A percentile compares a stretch with the other conserved stretches of the same genome.
phyloP scores from a whole-genome alignment of 92 coral and sea anemone genomes.

The Umimayanthus chanpuru region DNA sequence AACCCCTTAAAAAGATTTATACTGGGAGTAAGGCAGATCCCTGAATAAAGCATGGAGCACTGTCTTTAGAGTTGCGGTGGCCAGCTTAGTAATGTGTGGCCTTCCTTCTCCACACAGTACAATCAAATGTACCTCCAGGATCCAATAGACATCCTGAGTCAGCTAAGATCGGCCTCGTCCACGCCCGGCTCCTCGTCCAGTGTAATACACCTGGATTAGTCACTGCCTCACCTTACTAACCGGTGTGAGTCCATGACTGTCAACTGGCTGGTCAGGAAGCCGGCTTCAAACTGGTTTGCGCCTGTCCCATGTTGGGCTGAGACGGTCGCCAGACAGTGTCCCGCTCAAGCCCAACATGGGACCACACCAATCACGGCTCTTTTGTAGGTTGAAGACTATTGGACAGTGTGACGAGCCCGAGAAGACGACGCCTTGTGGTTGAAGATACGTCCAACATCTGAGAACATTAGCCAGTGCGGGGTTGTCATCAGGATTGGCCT shows the following conservation, averaged over 20 bases:
- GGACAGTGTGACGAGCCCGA: not conserved
- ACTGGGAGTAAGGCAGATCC: not conserved
- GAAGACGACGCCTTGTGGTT: not conserved
- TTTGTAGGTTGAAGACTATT: constrained; percentile 43
- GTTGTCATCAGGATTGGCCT: not conserved
- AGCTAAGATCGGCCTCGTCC: constrained; percentile 41
- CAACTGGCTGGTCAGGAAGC: not conserved
- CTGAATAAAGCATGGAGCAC: not conserved
- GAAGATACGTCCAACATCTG: not conserved
- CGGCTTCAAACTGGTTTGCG: constrained; percentile 5
- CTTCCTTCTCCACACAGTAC: constrained; percentile 35
- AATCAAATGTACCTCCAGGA: constrained; percentile 38
- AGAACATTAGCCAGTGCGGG: not conserved
- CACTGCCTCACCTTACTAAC: constrained; percentile 3
- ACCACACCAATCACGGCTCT: constrained; percentile 24
- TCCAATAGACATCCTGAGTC: constrained; percentile 36
- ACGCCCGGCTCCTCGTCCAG: constrained; percentile 41
- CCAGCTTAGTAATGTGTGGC: constrained; percentile 16
- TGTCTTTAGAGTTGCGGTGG: not conserved
- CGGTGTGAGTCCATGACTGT: constrained; percentile 7
- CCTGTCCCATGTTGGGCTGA: constrained; percentile 41
- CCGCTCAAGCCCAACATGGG: constrained; percentile 12
- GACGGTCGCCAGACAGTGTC: not conserved
- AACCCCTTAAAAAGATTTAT: too few relatives aligned
- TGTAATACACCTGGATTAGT: constrained; percentile 42